Percentiles rank a stretch among this genome's conserved stretches.
These are phyloP conservation scores for Magallana angulata DNA, from an alignment of 1,140 invertebrate genomes.

Conservation along the genomic window DNA sequence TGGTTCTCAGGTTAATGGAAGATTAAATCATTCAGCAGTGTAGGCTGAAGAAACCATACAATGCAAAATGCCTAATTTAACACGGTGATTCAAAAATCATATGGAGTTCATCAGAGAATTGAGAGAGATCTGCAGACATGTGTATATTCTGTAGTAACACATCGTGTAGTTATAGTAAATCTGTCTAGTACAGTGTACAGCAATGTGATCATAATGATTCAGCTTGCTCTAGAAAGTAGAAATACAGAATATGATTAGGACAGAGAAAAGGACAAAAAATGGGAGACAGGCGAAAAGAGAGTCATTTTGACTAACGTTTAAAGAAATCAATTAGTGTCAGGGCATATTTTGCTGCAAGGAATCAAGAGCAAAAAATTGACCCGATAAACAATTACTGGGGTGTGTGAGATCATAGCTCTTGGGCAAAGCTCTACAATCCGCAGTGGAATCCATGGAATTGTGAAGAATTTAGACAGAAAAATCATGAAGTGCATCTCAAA, in stretches of 20 bases:
- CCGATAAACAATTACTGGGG: background rate
- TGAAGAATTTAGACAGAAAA: background rate
- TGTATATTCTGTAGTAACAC: background rate
- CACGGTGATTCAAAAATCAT: conserved; percentile 23
- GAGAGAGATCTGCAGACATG: background rate
- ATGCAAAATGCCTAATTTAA: background rate
- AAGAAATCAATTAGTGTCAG: background rate
- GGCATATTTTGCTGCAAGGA: background rate
- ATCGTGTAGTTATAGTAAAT: background rate
- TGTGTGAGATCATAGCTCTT: background rate
- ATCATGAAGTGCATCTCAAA: background rate
- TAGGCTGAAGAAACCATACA: background rate
- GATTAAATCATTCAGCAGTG: conserved; percentile 11
- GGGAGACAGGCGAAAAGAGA: background rate
- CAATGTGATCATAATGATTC: too few relatives aligned
- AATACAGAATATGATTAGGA: background rate
- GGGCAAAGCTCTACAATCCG: background rate
- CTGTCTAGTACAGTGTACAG: background rate
- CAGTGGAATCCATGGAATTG: background rate
- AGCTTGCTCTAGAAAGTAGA: too few relatives aligned
- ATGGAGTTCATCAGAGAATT: background rate
- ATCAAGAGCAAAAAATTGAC: background rate
- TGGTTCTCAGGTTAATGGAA: background rate
- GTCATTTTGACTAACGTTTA: background rate
- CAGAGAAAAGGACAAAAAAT: background rate